Evolutionary conservation across 2,113 vertebrate genomes (phyloP).

Genomic region (Dipodomys ordii): DNA sequence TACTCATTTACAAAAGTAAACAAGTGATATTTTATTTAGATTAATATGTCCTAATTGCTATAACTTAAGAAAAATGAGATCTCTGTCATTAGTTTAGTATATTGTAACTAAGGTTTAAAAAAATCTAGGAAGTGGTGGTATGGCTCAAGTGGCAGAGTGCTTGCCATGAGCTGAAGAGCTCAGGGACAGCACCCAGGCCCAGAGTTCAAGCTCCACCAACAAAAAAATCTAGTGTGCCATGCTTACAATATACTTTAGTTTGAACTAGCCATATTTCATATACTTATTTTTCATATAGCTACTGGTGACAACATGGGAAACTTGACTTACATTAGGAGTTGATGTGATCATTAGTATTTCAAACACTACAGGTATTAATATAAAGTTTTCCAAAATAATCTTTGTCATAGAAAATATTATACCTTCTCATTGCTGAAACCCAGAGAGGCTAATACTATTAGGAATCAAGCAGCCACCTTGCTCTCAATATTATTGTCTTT

Average conservation of each 20-base stretch:
- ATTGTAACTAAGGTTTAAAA: too few relatives aligned
- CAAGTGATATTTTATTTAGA: neutral
- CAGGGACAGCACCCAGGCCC: too few relatives aligned
- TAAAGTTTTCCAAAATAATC: neutral
- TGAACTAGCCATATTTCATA: neutral
- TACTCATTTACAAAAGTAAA: neutral
- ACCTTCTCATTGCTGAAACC: neutral
- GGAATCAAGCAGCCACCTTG: neutral
- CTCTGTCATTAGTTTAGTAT: neutral
- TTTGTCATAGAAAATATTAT: neutral
- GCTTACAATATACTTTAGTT: neutral
- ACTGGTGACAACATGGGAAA: neutral
- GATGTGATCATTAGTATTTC: neutral
- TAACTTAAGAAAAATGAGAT: neutral
- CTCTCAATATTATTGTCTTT: neutral
- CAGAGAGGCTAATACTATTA: neutral
- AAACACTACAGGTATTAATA: neutral
- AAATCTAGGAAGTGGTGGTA: too few relatives aligned
- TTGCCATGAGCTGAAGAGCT: too few relatives aligned
- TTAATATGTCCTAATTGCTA: neutral
- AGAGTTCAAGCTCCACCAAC: too few relatives aligned
- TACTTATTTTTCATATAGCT: neutral
- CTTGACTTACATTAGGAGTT: neutral
- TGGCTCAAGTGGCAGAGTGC: too few relatives aligned
- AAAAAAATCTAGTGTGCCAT: neutral